Evolutionary conservation across 2,888 invertebrate genomes (phyloP).

Genomic region (Adelognathus sp.): DNA sequence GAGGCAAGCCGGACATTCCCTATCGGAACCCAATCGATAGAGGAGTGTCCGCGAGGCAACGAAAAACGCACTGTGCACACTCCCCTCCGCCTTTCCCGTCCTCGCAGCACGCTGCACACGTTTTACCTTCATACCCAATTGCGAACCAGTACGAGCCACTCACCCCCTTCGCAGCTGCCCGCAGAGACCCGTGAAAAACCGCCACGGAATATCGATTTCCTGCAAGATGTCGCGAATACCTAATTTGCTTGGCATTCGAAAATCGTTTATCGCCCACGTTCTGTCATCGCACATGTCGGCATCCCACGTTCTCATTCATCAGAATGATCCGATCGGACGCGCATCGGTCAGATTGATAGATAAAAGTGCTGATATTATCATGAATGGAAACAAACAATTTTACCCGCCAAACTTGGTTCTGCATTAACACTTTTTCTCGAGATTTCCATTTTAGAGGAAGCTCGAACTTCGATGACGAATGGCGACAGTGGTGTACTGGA

Average conservation of each 20-base stretch:
- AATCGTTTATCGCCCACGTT: conserved; percentile 41
- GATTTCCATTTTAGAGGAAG: too few species aligned
- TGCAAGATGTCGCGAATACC: conserved; percentile 56
- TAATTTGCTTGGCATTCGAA: conserved; percentile 45
- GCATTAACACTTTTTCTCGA: background rate
- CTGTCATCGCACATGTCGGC: conserved; percentile 8
- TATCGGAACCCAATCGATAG: conserved; percentile 52
- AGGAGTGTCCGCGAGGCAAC: conserved; percentile 50
- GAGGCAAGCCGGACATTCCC: conserved; percentile 45
- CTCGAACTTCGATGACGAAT: too few species aligned
- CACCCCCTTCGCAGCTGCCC: background rate
- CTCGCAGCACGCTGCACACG: conserved; percentile 17
- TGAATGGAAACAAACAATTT: conserved; percentile 11
- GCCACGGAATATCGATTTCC: conserved; percentile 49
- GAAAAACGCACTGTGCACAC: conserved; percentile 36
- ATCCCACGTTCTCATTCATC: conserved; percentile 22
- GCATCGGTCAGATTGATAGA: background rate
- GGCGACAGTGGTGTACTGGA: too few species aligned
- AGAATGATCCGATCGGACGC: conserved; percentile 16
- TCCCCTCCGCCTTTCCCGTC: background rate
- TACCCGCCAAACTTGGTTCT: background rate
- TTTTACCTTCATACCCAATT: conserved; percentile 44
- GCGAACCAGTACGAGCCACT: conserved; percentile 31
- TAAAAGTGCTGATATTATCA: conserved; percentile 18
- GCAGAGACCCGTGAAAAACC: conserved; percentile 44